Base-by-base conservation (phyloP, 2,888 invertebrate genomes). In the Nipponacmea schrenckii region DNA sequence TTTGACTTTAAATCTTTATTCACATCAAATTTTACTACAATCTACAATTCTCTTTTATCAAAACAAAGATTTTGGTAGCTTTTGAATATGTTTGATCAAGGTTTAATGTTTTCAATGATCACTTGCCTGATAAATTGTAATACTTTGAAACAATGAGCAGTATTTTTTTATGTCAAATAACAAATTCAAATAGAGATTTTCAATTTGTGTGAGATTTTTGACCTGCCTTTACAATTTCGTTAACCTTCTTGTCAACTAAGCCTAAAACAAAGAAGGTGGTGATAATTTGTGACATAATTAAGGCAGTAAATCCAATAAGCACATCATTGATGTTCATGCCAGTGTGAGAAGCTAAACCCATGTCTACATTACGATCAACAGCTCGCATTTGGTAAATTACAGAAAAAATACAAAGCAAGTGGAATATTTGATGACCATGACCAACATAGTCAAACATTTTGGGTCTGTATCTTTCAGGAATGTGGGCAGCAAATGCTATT, bases 401-500 rank as follows among this genome's bases (percentile, higher is more conserved):
- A 2, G 75, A 73, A 15, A 75, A 20, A 26, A 76, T 71, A 15
- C 72, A 63, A 24, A 71, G 31, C 17, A 73, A 56, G 64, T 77
- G 77, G 70, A 77, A 77, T 12, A 75, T 64, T 50, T 73, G 73
- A 65, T 77, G 77, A 17, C 77, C 73, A n/a, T 75, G 71, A 44
- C 80, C 81, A n/a, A 82, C 44, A 20, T 72, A 67, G 66, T 82
- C 81, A 68, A 79, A 80, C 24, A 24, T 69, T 44, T 81, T 81
- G 2, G 81, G 81, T 15, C 64, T 73, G 24, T 76, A 65, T 27
- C 72, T 75, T 62, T 83, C 81, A 7, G 81, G 83, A n/a, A 83
- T 68, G 44, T 79, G 79, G 64, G 77, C 77, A n/a, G 80, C 78
- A 74, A 80, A 83, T 74, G 82, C 82, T 44, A 80, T 71, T 1